Conservation (phyloP, 2,113 vertebrate species). For the Pseudorasbora parva region DNA sequence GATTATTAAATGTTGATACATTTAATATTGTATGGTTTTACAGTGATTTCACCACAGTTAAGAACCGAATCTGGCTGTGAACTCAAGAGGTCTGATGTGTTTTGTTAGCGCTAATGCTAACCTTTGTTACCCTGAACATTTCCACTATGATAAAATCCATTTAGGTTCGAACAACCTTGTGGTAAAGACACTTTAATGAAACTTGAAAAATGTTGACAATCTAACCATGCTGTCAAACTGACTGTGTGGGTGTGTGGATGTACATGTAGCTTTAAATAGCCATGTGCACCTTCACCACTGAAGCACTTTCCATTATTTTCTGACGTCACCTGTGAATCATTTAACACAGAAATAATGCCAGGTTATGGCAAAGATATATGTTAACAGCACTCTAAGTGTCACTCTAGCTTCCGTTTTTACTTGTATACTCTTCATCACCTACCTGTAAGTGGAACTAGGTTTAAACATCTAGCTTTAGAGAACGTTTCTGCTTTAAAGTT, state of each 20-base stretch:
- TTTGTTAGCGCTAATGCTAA: too few species aligned
- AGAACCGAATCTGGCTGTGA: neutral
- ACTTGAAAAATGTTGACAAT: neutral
- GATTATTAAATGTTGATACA: neutral
- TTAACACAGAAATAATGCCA: neutral
- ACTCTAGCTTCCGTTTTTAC: neutral
- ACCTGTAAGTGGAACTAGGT: neutral
- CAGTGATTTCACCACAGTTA: neutral
- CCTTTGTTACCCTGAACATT: too few species aligned
- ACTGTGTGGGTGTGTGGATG: neutral
- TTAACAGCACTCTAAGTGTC: neutral
- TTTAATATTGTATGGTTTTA: neutral
- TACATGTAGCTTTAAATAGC: constrained; percentile 12
- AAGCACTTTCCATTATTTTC: constrained; percentile 16
- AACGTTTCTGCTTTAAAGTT: neutral
- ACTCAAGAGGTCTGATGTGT: neutral
- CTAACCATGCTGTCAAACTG: neutral
- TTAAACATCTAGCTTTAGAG: neutral
- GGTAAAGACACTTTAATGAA: too few species aligned
- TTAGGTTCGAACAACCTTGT: too few species aligned
- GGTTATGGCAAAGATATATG: neutral
- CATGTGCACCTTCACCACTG: neutral
- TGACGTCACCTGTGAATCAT: neutral
- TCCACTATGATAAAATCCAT: too few species aligned
- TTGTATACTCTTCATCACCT: neutral